phyloP scores from a whole-genome alignment of 2,888 invertebrate genomes.

The Diaprepes abbreviatus region DNA sequence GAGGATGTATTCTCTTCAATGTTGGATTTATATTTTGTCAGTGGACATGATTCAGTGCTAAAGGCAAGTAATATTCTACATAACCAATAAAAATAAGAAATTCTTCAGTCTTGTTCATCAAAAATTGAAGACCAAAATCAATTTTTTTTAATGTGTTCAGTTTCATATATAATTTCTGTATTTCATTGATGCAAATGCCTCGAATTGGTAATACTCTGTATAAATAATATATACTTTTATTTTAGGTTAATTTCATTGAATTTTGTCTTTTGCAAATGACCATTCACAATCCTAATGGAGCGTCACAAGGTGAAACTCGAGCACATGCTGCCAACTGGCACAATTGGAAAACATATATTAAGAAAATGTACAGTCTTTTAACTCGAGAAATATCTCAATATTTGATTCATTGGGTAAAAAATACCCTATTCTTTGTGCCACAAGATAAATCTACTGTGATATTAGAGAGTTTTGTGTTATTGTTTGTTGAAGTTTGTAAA shows the following conservation, averaged over 20 bases:
- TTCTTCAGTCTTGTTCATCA: too few species aligned
- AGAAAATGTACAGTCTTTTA: slow-evolving; percentile 64
- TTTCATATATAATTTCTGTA: too few species aligned
- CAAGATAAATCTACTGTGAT: slow-evolving; percentile 51
- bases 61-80: slow-evolving; percentile 51
- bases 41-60: slow-evolving; percentile 55
- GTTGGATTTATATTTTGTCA: slow-evolving; percentile 56
- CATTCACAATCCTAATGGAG: slow-evolving; percentile 70
- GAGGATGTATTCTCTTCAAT: slow-evolving; percentile 60
- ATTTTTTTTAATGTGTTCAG: too few species aligned
- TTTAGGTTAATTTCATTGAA: slow-evolving; percentile 66
- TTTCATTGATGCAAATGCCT: too few species aligned
- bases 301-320: slow-evolving; percentile 57
- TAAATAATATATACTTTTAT: too few species aligned
- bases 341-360: slow-evolving; percentile 67
- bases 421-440: slow-evolving; percentile 53
- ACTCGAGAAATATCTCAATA: slow-evolving; percentile 54
- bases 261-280: slow-evolving; percentile 69
- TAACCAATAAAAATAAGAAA: too few species aligned
- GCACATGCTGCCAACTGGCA: slow-evolving; percentile 66
- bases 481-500: slow-evolving; percentile 64
- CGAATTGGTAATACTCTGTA: too few species aligned
- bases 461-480: slow-evolving; percentile 55
- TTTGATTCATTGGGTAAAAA: slow-evolving; percentile 51
- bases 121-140: too few species aligned